These are phyloP conservation scores for Babyrousa celebensis DNA, from an alignment of 2,797 vertebrate species.

Conservation along the genomic window DNA sequence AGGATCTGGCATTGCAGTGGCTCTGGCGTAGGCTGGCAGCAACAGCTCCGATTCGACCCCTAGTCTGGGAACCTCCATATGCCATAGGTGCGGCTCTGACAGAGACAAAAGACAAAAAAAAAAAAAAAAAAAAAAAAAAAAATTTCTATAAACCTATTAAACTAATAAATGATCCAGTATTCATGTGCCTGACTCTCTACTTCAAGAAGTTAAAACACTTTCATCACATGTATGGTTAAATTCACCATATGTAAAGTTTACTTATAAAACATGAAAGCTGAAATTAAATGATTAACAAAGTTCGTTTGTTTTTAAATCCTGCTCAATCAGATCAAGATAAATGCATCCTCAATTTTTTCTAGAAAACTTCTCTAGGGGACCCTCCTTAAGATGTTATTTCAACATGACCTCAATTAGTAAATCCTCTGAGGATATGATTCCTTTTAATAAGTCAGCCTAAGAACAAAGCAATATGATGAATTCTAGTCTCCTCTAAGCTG, in stretches of 20 bases:
- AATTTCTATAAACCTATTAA: constrained; percentile 39
- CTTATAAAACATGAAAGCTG: constrained; percentile 63
- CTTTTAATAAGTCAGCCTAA: constrained; percentile 45
- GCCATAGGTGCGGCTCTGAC: too few species aligned
- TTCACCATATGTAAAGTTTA: constrained; percentile 30
- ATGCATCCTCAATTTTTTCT: constrained; percentile 30
- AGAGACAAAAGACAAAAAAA: too few species aligned
- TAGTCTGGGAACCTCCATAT: too few species aligned
- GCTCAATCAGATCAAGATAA: constrained; percentile 52
- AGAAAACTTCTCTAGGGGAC: constrained; percentile 61
- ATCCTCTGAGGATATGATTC: constrained; percentile 35
- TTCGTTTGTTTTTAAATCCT: neutral
- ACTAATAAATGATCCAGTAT: neutral
- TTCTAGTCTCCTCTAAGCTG: constrained; percentile 2
- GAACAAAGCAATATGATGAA: constrained; percentile 6
- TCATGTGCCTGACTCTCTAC: neutral
- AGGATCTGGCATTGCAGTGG: too few species aligned
- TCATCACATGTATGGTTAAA: neutral
- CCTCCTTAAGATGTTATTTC: constrained; percentile 64
- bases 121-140: neutral
- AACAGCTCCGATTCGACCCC: too few species aligned
- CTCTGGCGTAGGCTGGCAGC: too few species aligned
- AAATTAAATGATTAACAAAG: constrained; percentile 57
- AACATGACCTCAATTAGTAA: constrained; percentile 61
- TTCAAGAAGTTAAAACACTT: constrained; percentile 57